Conservation (phyloP, 2,888 invertebrate species). For the Cremastobaeus sp. region DNA sequence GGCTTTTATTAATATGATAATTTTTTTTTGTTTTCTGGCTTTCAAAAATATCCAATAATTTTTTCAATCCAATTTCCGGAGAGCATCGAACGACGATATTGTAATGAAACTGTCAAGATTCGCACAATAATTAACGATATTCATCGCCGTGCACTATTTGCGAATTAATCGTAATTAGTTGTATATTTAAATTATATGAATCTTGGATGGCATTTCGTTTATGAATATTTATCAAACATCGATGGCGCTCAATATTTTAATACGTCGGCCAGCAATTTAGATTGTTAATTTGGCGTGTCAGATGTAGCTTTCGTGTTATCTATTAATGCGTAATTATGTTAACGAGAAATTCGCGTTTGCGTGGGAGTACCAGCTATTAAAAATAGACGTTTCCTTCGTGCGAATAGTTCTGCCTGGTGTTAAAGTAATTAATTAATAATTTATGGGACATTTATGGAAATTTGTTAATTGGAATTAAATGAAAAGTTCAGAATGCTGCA, state of each 20-base stretch:
- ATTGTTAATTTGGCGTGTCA: conserved; percentile 35
- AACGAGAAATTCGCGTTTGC: conserved; percentile 19
- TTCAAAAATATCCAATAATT: too few relatives aligned
- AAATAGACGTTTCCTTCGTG: not conserved
- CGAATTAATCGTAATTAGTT: too few relatives aligned
- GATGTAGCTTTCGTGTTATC: conserved; percentile 24
- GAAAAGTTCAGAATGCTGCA: too few relatives aligned
- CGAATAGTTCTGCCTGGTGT: too few relatives aligned
- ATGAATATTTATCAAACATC: conserved; percentile 32
- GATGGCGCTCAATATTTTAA: conserved; percentile 31
- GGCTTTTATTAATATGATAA: conserved; percentile 9
- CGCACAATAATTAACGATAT: too few relatives aligned
- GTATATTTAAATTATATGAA: conserved; percentile 17
- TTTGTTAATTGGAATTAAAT: too few relatives aligned
- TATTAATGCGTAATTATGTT: conserved; percentile 20
- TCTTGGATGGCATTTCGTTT: conserved; percentile 33
- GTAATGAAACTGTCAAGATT: too few relatives aligned
- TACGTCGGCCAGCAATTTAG: conserved; percentile 26
- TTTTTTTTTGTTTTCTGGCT: conserved; percentile 15
- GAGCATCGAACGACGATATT: too few relatives aligned
- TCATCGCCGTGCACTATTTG: conserved; percentile 16
- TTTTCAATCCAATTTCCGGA: too few relatives aligned
- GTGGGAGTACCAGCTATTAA: conserved; percentile 6
- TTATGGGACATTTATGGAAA: too few relatives aligned
- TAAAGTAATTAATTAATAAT: too few relatives aligned